Percentiles rank a stretch among this genome's conserved stretches.
These are phyloP conservation scores for Oxytorus armatus DNA, from an alignment of 2,888 invertebrate species.

Conservation along the genomic window DNA sequence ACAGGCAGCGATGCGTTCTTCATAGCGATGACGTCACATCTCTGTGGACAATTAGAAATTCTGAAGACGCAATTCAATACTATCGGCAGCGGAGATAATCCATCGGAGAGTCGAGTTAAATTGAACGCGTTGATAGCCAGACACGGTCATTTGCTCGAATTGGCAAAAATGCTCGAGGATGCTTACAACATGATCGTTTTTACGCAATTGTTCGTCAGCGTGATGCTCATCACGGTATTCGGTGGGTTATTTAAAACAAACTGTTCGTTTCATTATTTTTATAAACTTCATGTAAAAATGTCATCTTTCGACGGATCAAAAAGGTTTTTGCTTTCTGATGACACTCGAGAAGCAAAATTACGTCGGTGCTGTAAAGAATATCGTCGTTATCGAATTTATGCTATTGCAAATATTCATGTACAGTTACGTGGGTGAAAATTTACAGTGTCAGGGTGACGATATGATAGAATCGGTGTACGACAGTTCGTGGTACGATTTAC, in stretches of 20 bases:
- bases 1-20: conserved; percentile 71
- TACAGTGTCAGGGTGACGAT: conserved; percentile 71
- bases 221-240: conserved; percentile 67
- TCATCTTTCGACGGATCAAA: no score
- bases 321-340: conserved; percentile 73
- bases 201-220: conserved; percentile 68
- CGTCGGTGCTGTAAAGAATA: conserved; percentile 64
- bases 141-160: conserved; percentile 67
- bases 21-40: conserved; percentile 70
- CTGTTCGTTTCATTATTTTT: background rate
- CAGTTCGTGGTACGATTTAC: conserved; percentile 73
- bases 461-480: conserved; percentile 70
- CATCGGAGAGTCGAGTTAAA: conserved; percentile 42
- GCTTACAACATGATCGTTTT: conserved; percentile 71
- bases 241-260: conserved; percentile 56
- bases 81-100: conserved; percentile 47
- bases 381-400: conserved; percentile 67
- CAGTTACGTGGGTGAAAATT: conserved; percentile 73
- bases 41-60: conserved; percentile 74
- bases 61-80: conserved; percentile 68
- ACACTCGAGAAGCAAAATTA: conserved; percentile 63
- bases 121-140: conserved; percentile 64
- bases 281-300: no score
- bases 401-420: conserved; percentile 72
- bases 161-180: conserved; percentile 67